Base-by-base conservation (phyloP, 2,888 invertebrate genomes). In the Drosophila rellima region DNA sequence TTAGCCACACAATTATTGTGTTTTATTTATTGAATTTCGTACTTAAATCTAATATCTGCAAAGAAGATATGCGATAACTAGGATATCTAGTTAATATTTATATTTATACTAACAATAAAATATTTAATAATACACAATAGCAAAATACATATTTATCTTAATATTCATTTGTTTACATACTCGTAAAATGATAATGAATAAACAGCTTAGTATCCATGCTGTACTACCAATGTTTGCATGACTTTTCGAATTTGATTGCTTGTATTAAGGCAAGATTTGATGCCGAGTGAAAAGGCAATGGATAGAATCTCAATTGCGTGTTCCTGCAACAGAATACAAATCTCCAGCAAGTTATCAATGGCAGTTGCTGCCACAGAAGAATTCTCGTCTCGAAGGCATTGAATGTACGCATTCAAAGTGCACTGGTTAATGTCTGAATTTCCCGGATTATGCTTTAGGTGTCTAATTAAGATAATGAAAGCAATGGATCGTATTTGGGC, bases 281-380 rank as follows among this genome's bases (percentile, higher is more conserved):
- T 94, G 3, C 97, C 98, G 45, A 98, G 94, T 75, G 95, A 95
- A 93, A 98, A 98, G 1, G 97, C 96, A 69, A 95, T 95, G 88
- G 95, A 94, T 80, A 98, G 94, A 54, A 98, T 94, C 56, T 95
- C 94, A 60, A 95, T 94, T 0, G 97, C 97, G 92, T 96, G 95
- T 92, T 98, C 98, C 93, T 97, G 97, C 93, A 96, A 94, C 71
- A 97, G 95, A 11, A 97, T 94, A 56, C 96, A 94, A 73, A 98
- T 95, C 86, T 98, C 98, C 0, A 97, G 96, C 51, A 98, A 93
- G 91, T 95, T 95, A 74, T 97, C 97, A 47, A 98, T 93, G 29
- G 96, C 95, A 0, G 96, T 95, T 78, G 95, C 94, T 0, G 96
- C 95, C 39, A 98, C 94, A 71, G 97, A 97, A 0, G 96, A 95